Conservation (phyloP, 1,140 invertebrate species). For the Oedothorax gibbosus region DNA sequence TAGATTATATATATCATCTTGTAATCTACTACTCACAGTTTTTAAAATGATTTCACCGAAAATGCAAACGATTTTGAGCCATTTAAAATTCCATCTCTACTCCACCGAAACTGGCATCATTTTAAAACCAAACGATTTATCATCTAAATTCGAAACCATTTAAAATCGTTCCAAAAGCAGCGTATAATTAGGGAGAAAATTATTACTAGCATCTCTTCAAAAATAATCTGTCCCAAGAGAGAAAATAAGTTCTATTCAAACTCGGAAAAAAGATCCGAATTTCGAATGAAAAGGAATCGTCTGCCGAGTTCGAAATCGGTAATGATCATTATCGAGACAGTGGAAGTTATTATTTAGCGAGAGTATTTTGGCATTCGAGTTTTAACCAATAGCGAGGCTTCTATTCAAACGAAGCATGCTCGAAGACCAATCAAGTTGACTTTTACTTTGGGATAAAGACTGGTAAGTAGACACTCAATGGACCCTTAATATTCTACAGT, state of each 20-base stretch:
- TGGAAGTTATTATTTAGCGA: slow-evolving; percentile 39
- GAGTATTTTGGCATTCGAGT: slow-evolving; percentile 18
- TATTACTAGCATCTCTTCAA: slow-evolving; percentile 21
- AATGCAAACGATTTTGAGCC: too few species aligned
- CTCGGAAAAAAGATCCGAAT: slow-evolving; percentile 1
- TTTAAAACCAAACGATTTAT: too few species aligned
- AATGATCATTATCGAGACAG: slow-evolving; percentile 47
- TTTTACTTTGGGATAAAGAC: slow-evolving; percentile 30
- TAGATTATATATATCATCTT: too few species aligned
- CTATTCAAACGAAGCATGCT: slow-evolving; percentile 16
- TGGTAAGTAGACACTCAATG: slow-evolving; percentile 17
- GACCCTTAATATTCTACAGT: neutral
- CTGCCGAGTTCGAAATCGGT: slow-evolving; percentile 24
- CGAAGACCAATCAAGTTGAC: slow-evolving; percentile 40
- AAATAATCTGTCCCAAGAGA: slow-evolving; percentile 8
- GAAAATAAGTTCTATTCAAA: neutral
- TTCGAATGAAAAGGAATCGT: neutral
- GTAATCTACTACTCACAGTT: too few species aligned
- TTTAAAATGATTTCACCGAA: too few species aligned
- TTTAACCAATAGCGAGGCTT: slow-evolving; percentile 9
- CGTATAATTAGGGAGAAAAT: slow-evolving; percentile 44
- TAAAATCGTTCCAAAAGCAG: neutral
- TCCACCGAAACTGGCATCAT: too few species aligned
- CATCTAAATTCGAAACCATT: neutral
- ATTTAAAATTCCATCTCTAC: too few species aligned